These are phyloP conservation scores for Himantopus leucocephalus DNA, from an alignment of 2,113 vertebrate species.

Conservation along the genomic window DNA sequence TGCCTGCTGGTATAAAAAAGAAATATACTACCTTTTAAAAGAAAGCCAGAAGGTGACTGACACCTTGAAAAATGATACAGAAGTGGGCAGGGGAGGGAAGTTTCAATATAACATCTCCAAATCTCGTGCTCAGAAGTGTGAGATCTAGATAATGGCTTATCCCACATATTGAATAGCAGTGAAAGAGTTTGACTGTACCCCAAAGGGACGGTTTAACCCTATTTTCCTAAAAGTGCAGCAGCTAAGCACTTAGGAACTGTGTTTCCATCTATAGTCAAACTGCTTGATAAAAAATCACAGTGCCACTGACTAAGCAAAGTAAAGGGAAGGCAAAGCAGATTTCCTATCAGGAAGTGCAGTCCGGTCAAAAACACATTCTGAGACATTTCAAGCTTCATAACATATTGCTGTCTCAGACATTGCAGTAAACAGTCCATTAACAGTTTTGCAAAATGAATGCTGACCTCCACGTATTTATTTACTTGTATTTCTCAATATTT, in stretches of 20 bases:
- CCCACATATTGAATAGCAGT: neutral
- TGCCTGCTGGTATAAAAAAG: neutral
- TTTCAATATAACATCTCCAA: neutral
- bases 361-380: constrained; percentile 46
- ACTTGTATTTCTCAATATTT: constrained; percentile 51
- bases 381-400: constrained; percentile 67
- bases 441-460: constrained; percentile 58
- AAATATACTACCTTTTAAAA: neutral
- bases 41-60: neutral
- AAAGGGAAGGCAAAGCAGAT: constrained; percentile 50
- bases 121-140: neutral
- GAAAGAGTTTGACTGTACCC: neutral
- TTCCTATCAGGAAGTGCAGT: constrained; percentile 36
- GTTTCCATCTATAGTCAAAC: neutral
- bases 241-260: neutral
- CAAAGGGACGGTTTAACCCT: neutral
- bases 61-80: neutral
- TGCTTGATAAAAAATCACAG: constrained; percentile 11
- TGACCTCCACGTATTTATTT: constrained; percentile 59
- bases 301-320: neutral
- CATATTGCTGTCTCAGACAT: constrained; percentile 65
- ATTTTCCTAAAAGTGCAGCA: neutral
- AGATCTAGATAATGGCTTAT: neutral
- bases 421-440: constrained; percentile 49
- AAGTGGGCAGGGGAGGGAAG: neutral